phyloP scores from a whole-genome alignment of 2,113 vertebrate genomes.

The Abramis brama region DNA sequence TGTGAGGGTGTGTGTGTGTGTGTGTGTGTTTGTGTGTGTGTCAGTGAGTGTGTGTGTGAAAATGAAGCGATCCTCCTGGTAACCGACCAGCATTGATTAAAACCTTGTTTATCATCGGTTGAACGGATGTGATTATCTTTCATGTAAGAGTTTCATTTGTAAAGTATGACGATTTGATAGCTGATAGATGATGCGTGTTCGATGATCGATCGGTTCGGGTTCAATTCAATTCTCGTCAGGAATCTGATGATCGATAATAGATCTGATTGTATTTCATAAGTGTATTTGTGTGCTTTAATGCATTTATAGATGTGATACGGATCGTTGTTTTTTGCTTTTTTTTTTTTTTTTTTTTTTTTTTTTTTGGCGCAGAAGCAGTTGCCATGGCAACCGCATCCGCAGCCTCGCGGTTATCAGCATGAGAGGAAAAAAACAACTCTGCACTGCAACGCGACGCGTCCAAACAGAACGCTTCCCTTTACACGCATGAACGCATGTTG shows the following conservation, averaged over 20 bases:
- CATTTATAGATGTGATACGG: not conserved
- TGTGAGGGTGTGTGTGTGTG: not conserved
- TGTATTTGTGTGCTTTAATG: not conserved
- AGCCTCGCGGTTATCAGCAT: slow-evolving; percentile 73
- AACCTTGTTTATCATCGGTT: not conserved
- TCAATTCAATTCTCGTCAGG: not conserved
- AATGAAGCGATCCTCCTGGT: not conserved
- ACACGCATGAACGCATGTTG: not conserved
- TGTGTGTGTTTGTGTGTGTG: not conserved
- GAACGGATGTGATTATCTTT: not conserved
- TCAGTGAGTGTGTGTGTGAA: not conserved
- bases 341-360: not conserved
- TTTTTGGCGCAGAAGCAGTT: slow-evolving; percentile 75
- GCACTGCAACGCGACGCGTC: slow-evolving; percentile 13
- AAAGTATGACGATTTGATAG: not conserved
- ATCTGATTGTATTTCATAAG: not conserved
- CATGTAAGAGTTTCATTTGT: not conserved
- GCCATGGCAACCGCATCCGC: slow-evolving; percentile 90
- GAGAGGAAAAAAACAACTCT: slow-evolving; percentile 38
- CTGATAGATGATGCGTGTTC: not conserved
- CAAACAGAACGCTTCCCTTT: not conserved
- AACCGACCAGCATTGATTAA: not conserved
- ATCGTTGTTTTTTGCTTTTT: not conserved
- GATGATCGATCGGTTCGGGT: not conserved
- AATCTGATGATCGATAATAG: not conserved